Base-by-base conservation (phyloP, 2,888 invertebrate species). In the Chrysolina americana region DNA sequence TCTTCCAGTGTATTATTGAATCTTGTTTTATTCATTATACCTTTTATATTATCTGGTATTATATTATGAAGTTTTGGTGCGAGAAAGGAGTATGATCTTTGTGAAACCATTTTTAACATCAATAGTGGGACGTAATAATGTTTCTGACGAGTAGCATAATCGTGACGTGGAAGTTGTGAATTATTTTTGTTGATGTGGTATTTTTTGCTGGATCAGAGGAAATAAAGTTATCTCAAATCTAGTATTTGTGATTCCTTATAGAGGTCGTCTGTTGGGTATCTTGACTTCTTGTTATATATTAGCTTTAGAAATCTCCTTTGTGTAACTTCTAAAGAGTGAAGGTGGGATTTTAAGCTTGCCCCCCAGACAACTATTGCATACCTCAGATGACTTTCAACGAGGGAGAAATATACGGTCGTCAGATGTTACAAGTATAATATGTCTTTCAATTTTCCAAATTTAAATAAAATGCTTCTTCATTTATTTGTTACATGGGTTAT, bases 351-450 rank as follows among this genome's bases (percentile, higher is more conserved):
- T n/a, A 36, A 63, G 41, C 63, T 62, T 23, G 64, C 19, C 3
- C 63, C 63, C 41, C 63, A 63, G 41, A 63, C 63, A 63, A 28
- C 36, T 1, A 63, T 63, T 5, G 63, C 63, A 63, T 63, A 41
- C 41, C 63, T 63, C 41, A 63, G 41, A 63, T 63, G 63, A 63
- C 63, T 63, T 63, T 63, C 63, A 63, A 63, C 36, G 21, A 63
- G 63, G 28, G 63, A 63, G 41, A 36, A 63, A 28, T 63, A 63
- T n/a, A 41, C 15, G 15, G 41, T 63, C 63, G 41, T 63, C 41
- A 63, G 63, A 15, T 63, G 41, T 28, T 63, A 4, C 28, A 41
- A 41, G 15, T 41, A 41, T 41, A 41, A 41, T 63, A 41, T 15
- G 6, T 63, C 15, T 63, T 36, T 63, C 28, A 41, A 63, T 63